Conservation (phyloP, 2,113 vertebrate genomes). For the Serinus canaria region DNA sequence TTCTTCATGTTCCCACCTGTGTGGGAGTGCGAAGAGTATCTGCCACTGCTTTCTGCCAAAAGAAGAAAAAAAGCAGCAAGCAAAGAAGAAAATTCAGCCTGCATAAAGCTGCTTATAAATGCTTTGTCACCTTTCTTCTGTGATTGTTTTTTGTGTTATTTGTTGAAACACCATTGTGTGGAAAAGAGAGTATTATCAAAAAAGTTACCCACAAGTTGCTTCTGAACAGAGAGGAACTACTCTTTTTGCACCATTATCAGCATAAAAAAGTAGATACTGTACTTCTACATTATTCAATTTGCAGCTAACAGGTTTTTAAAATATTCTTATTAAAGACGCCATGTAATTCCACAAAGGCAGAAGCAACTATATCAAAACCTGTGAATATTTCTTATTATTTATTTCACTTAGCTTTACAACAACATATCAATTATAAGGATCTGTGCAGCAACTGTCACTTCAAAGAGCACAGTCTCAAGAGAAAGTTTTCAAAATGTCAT, state of each 20-base stretch:
- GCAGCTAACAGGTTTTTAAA: neutral
- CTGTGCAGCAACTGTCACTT: neutral
- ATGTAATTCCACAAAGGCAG: neutral
- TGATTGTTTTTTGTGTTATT: neutral
- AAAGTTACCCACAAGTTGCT: neutral
- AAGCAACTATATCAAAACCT: neutral
- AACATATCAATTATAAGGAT: neutral
- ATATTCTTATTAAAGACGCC: neutral
- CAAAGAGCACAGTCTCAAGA: neutral
- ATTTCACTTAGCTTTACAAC: neutral
- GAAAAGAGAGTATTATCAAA: neutral
- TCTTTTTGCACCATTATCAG: neutral
- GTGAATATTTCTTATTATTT: neutral
- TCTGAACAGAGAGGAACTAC: neutral
- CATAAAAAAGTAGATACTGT: neutral
- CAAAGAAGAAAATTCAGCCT: neutral
- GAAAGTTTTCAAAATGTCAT: neutral
- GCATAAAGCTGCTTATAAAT: neutral
- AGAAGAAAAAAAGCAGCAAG: neutral
- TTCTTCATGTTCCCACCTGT: neutral
- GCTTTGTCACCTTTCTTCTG: neutral
- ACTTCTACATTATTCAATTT: neutral
- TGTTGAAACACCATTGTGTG: neutral
- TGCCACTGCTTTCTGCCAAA: neutral
- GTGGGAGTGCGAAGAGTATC: neutral